These are phyloP conservation scores for Drosophila nr. fundita DNA, from an alignment of 2,888 invertebrate genomes.

Conservation along the genomic window DNA sequence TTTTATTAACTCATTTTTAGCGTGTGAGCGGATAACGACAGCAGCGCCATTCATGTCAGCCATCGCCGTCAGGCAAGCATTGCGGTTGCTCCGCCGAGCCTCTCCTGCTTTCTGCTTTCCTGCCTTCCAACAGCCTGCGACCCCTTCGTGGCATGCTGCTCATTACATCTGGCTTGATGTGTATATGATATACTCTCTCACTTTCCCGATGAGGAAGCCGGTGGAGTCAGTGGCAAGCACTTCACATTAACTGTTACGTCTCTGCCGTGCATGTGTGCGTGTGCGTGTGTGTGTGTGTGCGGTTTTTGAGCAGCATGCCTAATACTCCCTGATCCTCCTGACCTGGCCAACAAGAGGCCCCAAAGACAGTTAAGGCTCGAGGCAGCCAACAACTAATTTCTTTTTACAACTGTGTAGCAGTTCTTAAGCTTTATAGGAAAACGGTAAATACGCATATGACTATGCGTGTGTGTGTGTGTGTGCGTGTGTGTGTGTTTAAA, in stretches of 20 bases:
- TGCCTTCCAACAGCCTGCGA: not conserved
- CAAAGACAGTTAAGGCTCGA: conserved; percentile 22
- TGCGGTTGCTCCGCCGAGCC: not conserved
- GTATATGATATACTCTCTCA: conserved; percentile 72
- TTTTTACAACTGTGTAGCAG: conserved; percentile 76
- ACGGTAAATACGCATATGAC: conserved; percentile 19
- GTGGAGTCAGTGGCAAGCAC: conserved; percentile 35
- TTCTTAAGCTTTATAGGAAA: conserved; percentile 71
- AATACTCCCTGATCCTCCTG: conserved; percentile 9
- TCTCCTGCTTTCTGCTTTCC: not conserved
- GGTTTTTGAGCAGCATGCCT: conserved; percentile 43
- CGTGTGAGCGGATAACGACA: conserved; percentile 49
- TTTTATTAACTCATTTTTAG: conserved; percentile 80
- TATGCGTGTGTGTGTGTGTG: conserved; percentile 11
- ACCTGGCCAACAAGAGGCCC: conserved; percentile 27
- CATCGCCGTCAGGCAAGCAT: conserved; percentile 3
- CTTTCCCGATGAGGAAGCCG: conserved; percentile 5
- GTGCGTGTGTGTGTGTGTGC: conserved; percentile 22
- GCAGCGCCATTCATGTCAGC: not conserved
- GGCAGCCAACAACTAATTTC: conserved; percentile 70
- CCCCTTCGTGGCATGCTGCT: conserved; percentile 23
- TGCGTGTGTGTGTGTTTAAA: conserved; percentile 48
- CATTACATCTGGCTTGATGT: conserved; percentile 63
- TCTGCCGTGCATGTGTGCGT: not conserved
- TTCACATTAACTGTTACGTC: conserved; percentile 74